Percentiles rank a stretch among this genome's conserved stretches.
phyloP scores from a whole-genome alignment of 2,888 invertebrate genomes.

The Chrysotoxum bicinctum region DNA sequence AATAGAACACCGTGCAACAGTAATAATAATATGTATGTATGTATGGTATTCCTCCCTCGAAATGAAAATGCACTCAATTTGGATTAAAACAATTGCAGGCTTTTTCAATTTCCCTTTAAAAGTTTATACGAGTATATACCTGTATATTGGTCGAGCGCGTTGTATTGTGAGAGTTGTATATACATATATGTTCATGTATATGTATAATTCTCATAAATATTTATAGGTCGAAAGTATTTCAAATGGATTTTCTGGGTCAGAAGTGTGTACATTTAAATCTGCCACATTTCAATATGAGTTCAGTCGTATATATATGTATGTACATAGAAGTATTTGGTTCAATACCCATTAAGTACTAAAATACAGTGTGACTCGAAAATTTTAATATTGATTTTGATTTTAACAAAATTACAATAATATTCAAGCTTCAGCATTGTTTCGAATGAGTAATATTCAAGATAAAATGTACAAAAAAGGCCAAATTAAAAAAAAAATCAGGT shows the following conservation, averaged over 20 bases:
- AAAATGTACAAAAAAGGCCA: no score
- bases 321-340: not conserved
- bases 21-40: no score
- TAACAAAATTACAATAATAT: no score
- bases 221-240: slow-evolving; percentile 11
- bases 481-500: no score
- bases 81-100: slow-evolving; percentile 64
- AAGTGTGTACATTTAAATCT: not conserved
- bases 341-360: not conserved
- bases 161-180: not conserved
- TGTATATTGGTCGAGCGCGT: not conserved
- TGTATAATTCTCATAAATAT: slow-evolving; percentile 5
- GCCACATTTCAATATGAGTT: not conserved
- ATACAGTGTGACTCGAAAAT: not conserved
- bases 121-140: no score
- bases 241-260: slow-evolving; percentile 3
- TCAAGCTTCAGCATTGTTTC: no score
- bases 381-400: no score
- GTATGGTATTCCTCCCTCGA: not conserved
- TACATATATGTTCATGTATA: not conserved
- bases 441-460: no score
- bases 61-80: slow-evolving; percentile 54
- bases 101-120: slow-evolving; percentile 43
- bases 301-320: not conserved
- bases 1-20: not conserved